These are phyloP conservation scores for Mus musculus DNA, from an alignment of 2,113 vertebrate genomes.

Conservation along the genomic window GRCm39 chr5:29725501-29726000, in stretches of 20 bases:
- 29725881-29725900: not conserved
- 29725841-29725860: not conserved
- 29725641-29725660: not conserved
- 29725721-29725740: not conserved
- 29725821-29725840: no score
- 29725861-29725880: not conserved
- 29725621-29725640: not conserved
- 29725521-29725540: not conserved
- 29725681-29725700: not conserved
- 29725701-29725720: not conserved
- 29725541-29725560: not conserved
- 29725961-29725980: not conserved
- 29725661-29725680: not conserved
- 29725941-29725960: not conserved
- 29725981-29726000: not conserved
- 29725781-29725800: not conserved
- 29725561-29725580: not conserved
- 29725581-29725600: not conserved
- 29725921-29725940: not conserved
- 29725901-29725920: not conserved
- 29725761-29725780: not conserved
- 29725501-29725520: not conserved
- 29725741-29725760: not conserved
- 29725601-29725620: not conserved
- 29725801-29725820: not conserved